Base-by-base conservation (phyloP, 1,140 invertebrate genomes). In the Parasteatoda tepidariorum region DNA sequence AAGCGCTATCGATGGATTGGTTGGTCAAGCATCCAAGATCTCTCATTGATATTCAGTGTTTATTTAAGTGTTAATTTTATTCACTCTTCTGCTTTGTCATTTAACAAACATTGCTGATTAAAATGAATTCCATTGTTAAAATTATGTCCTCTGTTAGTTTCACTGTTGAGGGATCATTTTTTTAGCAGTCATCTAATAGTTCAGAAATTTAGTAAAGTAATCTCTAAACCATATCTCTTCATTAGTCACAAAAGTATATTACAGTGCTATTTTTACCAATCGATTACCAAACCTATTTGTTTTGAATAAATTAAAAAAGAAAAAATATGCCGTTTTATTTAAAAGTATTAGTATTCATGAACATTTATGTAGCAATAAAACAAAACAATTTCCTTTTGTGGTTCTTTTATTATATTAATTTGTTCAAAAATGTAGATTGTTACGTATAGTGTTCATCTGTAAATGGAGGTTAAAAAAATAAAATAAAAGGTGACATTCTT, bases 351-450 rank as follows among this genome's bases (percentile, higher is more conserved):
- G n/a, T 13, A 38, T 62, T 61, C 57, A 34, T 62, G 28, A 64
- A 31, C 30, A 61, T 83, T 68, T 83, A 71, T 83, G 81, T 83
- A 83, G 81, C 81, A 74, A 83, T 74, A 83, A 83, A 31, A 64
- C 38, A 81, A 55, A 71, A 38, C 67, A 66, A 59, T 71, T 38
- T 34, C 67, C 31, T 64, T 83, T 73, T 38, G 59, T 71, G 34
- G n/a, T 30, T 31, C 57, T n/a, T n/a, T n/a, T n/a, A n/a, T n/a
- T n/a, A n/a, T n/a, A n/a, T n/a, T n/a, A n/a, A n/a, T n/a, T n/a
- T n/a, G n/a, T 30, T 74, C 57, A 71, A 71, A 70, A 82, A 26
- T 78, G 62, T 82, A 82, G 78, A 54, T 61, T 79, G 41, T 78
- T 79, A 30, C 68, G n/a, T 34, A 28, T 70, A 59, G 67, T 70